Evolutionary conservation across 2,888 invertebrate genomes (phyloP), one percentile per base, ranked within the genome.

Genomic region (Fabriciana adippe): DNA sequence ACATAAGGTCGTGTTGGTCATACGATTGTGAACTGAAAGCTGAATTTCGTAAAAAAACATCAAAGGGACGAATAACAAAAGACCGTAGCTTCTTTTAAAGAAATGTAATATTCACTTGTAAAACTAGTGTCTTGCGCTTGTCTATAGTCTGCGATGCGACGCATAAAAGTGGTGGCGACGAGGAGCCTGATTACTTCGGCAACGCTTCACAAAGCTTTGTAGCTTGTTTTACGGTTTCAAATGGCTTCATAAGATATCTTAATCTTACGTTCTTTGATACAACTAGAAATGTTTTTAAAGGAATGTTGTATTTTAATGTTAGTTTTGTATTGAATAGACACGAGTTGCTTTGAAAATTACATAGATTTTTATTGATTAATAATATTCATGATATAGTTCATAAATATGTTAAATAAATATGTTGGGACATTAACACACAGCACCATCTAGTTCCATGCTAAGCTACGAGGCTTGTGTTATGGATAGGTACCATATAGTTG

Each of bases 191-290:
- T 61, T 61, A 51, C 61, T 61, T 51, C 51, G 41, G 61, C 18
- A 41, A 18, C 18, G 15, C 51, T 50, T n/a, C 55, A 26, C 61
- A 61, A 61, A 61, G 61, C 61, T 61, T 61, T 61, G 61, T 51
- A 35, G 51, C 18, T 41, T 53, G 15, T 61, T 51, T 41, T 18
- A 61, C 41, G 5, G 15, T 31, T 31, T 13, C 31, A n/a, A 59
- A 48, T 59, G 13, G 48, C 59, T 59, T 59, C 59, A 48, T 59
- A 59, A 59, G 59, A 48, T 59, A 21, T 59, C 48, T 48, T 59
- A 11, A 47, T 45, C 21, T 57, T 56, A 56, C 8, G 35, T 11
- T 59, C 8, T n/a, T 59, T 26, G n/a, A 48, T 59, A 16, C 48
- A 47, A 8, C 15, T 0, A 13, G 26, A 13, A 5, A 3, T 16